Base-by-base conservation (phyloP, 2,113 vertebrate genomes). In the Fulica atra region DNA sequence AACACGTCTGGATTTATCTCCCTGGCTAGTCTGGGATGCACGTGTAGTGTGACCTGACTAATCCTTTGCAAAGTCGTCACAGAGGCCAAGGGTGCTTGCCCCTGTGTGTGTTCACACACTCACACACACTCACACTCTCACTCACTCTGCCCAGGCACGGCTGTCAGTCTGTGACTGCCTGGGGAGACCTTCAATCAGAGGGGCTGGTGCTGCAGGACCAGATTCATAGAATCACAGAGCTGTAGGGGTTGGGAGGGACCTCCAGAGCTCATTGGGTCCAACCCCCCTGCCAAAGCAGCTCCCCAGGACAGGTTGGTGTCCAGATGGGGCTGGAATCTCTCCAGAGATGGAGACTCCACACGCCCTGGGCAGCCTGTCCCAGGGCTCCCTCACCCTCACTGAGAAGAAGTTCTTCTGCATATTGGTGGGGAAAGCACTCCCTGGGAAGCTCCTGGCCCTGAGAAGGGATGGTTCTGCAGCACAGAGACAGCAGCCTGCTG, bases 1-100 rank as follows among this genome's bases (percentile, higher is more conserved):
- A 73, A 60, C 5, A 23, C 0, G 3, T n/a, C 54, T 76, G 79
- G 44, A 59, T 92, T 91, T 48, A 92, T 94, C 69, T 88, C 61
- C 72, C 79, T 31, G 50, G 54, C 84, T 80, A 40, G 40, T 86
- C 93, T 81, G 80, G 92, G 86, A 81, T 4, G 0, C 2, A 1
- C 78, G 86, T 36, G 69, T 35, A 93, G 53, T 5, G 15, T 66
- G 60, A 56, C 65, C 69, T 81, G 13, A 4, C 28, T 96, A 94
- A 97, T 95, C 95, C 96, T 88, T 61, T 64, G 63, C 86, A 93
- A 84, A 95, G 92, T 87, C 90, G 56, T 61, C 54, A 81, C 14
- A 7, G 73, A 64, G 42, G 10, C 33, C 38, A 28, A 61, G 69
- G 26, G 64, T 79, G 56, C 84, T 78, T 78, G 60, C 35, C 86